Base-by-base conservation (phyloP, 2,797 vertebrate genomes). In the Oryzias dopingdopingensis region DNA sequence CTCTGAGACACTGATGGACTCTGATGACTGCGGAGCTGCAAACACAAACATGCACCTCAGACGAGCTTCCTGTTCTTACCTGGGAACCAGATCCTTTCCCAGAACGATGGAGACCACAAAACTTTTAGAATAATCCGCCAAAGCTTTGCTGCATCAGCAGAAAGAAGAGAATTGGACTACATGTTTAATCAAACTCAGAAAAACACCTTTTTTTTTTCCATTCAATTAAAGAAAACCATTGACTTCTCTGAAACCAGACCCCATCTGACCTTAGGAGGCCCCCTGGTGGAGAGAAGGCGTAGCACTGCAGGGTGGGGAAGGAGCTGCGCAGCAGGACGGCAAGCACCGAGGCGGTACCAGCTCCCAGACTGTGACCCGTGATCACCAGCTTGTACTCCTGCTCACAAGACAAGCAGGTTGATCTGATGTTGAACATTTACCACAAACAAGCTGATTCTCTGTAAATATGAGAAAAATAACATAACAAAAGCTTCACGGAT, bases 301-400 rank as follows among this genome's bases (percentile, higher is more conserved):
- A 99, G 56, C 97, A 98, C 58, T 84, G 87, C 47, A 98, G 82
- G 0, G 81, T 90, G 18, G 94, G 95, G 83, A 94, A 95, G 37
- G 92, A 74, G 8, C 72, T 88, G 49, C 85, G 92, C 60, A 99
- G 87, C 60, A 95, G 91, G 59, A 96, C 76, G 0, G 96, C 92
- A 56, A 98, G 61, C 48, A 99, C 60, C 0, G 96, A 87, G 0
- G 96, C 96, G 0, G 96, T 92, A 6, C 97, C 97, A 0, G 92
- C 97, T 0, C 97, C 97, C 78, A 99, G 88, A 72, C 97, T 99
- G 90, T 99, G 97, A 18, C 97, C 97, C 2, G 95, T 93, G 50
- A 98, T 76, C 29, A 99, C 94, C 24, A 99, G 90, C 55, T 89
- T 94, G 73, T 99, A 99, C 23, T 99, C 97, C 96, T 99, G 24